phyloP scores from a whole-genome alignment of 1,140 invertebrate species.

The Dysdera silvatica region DNA sequence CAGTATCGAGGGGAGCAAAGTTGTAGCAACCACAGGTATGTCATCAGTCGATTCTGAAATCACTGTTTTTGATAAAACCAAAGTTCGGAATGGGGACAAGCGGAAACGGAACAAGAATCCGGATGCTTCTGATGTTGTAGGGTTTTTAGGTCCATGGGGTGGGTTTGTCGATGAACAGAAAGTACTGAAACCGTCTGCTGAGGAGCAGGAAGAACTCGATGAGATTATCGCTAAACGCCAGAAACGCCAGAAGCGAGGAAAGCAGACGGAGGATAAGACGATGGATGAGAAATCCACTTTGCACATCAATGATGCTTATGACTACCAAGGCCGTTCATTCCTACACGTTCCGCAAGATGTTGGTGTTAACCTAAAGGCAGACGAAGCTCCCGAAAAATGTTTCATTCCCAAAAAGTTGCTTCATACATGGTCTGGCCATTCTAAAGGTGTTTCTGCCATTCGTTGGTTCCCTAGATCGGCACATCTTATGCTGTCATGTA shows the following conservation, averaged over 20 bases:
- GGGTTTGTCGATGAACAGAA: constrained; percentile 86
- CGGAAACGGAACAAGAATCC: constrained; percentile 86
- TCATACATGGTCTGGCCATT: constrained; percentile 94
- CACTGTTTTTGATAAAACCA: constrained; percentile 80
- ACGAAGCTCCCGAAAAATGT: constrained; percentile 86
- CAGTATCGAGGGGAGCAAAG: neutral
- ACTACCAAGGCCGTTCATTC: constrained; percentile 95
- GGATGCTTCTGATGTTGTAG: constrained; percentile 83
- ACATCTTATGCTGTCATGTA: constrained; percentile 87
- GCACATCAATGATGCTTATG: constrained; percentile 82
- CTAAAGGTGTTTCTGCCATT: constrained; percentile 92
- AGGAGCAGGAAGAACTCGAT: constrained; percentile 85
- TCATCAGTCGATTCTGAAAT: too few species aligned
- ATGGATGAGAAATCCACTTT: constrained; percentile 90
- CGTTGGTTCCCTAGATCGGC: constrained; percentile 91
- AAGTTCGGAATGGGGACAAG: constrained; percentile 59
- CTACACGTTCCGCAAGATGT: constrained; percentile 90
- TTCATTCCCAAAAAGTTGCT: constrained; percentile 95
- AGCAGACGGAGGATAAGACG: constrained; percentile 68
- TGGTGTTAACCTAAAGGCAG: constrained; percentile 87
- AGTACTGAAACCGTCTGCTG: constrained; percentile 43
- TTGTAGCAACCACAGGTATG: neutral
- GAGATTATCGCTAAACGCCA: constrained; percentile 89
- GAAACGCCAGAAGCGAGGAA: constrained; percentile 67
- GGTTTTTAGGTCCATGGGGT: constrained; percentile 96